Evolutionary conservation across 2,888 invertebrate genomes (phyloP), one percentile per base, ranked within the genome.

Genomic region (Polyommatus icarus): DNA sequence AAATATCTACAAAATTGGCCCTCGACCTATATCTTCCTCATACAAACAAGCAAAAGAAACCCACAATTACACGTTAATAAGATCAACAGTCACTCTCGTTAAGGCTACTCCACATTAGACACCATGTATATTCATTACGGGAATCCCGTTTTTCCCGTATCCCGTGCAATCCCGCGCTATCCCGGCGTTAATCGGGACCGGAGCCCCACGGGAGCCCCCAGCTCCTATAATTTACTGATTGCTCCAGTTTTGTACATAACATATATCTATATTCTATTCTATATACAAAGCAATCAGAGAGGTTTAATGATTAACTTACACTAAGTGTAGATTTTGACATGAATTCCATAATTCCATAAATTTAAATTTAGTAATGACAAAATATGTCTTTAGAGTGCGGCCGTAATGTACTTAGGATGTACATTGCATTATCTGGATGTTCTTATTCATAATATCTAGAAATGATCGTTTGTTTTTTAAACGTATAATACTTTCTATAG

Each of bases 191-290:
- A 67, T 67, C 67, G 67, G 67, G 67, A 32, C 15, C 32, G 15
- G 67, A 29, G 67, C 24, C 67, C 67, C 67, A 6, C 7, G 67
- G 67, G 67, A 67, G 15, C 29, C 29, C 29, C 18, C 67, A 29
- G 67, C 67, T 67, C 29, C 67, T 67, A 67, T 67, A 67, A 67
- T 67, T 67, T 67, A 67, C 67, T 67, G 67, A 67, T 67, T 67
- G 67, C 67, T 67, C 67, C 67, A 67, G 67, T 67, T 67, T 67
- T 32, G 67, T 67, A 67, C 61, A 61, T 32, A 32, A 29, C 29
- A 67, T 2, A 67, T 29, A 46, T 10, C 10, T 8, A 67, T 24
- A 29, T 10, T 20, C 12, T 59, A 8, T 20, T 8, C 20, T 59
- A n/a, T 12, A 54, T 54, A 54, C 4, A 54, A 54, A 15, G 18